Percentiles rank a stretch among this genome's conserved stretches.
phyloP scores from a whole-genome alignment of 1,140 invertebrate species.

The Drosophila biarmipes region DNA sequence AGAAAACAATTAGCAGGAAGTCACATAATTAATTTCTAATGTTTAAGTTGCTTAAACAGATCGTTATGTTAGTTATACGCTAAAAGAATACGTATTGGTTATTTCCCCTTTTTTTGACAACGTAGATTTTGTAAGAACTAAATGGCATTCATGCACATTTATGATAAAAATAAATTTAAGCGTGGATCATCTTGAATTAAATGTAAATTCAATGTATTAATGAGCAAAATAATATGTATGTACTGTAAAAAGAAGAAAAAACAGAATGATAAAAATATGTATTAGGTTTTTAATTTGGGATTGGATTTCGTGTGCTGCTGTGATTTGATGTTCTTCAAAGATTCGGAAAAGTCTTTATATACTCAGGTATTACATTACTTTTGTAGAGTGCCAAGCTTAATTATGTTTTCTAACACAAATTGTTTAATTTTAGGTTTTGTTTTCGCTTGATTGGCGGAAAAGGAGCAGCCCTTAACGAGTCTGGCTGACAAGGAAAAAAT shows the following conservation, averaged over 20 bases:
- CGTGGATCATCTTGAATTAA: constrained; percentile 16
- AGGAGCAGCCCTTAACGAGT: too few species aligned
- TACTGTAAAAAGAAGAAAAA: constrained; percentile 39
- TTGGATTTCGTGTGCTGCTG: not conserved
- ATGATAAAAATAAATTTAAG: constrained; percentile 13
- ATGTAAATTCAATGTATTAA: constrained; percentile 41
- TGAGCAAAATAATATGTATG: constrained; percentile 15
- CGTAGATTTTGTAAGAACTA: not conserved
- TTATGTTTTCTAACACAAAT: too few species aligned
- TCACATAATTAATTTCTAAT: not conserved
- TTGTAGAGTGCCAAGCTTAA: too few species aligned
- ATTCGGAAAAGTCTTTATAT: too few species aligned
- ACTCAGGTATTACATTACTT: too few species aligned
- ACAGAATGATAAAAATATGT: constrained; percentile 6
- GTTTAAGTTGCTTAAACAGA: constrained; percentile 20
- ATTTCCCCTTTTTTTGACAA: not conserved
- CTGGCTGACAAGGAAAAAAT: too few species aligned
- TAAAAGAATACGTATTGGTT: constrained; percentile 6
- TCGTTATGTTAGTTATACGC: constrained; percentile 31
- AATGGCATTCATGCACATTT: constrained; percentile 1
- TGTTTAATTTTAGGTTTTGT: too few species aligned
- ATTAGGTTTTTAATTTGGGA: not conserved
- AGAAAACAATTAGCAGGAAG: not conserved
- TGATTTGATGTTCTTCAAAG: too few species aligned
- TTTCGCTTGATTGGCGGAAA: too few species aligned